Base-by-base conservation (phyloP, 2,888 invertebrate genomes). In the Neoscelio sp. region DNA sequence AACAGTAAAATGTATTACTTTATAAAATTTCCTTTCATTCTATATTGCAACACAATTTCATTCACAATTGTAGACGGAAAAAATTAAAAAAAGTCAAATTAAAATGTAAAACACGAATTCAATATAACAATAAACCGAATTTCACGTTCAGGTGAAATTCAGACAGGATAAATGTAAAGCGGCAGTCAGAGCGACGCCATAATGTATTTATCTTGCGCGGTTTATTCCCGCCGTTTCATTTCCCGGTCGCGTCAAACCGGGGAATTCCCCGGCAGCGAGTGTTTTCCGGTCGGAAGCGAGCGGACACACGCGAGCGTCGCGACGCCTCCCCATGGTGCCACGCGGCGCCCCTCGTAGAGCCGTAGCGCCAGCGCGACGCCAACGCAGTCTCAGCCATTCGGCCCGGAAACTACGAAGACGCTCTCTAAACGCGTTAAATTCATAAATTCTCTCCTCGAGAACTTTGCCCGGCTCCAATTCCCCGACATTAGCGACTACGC, bases 161-260 rank as follows among this genome's bases (percentile, higher is more conserved):
- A 35, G 13, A 20, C 10, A 12, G 17, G 13, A 56, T 7, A 35
- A 10, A 26, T 23, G 50, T 7, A 13, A 5, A 18, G 6, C 10
- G 18, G 33, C 54, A 52, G 52, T 54, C 62, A 46, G 35, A 28
- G 17, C 5, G 71, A 50, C 65, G 74, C 58, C 65, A 18, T 75
- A 75, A 75, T 68, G 67, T 54, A 68, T 60, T 75, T 75, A 75
- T 52, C 52, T 52, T 75, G 75, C 54, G 75, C 54, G 75, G 75
- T 75, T 67, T 28, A 50, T 42, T 44, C 50, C 50, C 74, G 50
- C 64, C 65, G 42, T 62, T 68, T 46, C 54, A 76, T 76, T 76
- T 76, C 75, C 75, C 62, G 68, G 54, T 17, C 46, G 44, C 50
- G 65, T 26, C 20, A 56, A n/a, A 20, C 46, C 50, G 46, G 58